Percentiles rank a stretch among this genome's conserved stretches.
These are phyloP conservation scores for Aspidiotus rigidus DNA, from an alignment of 2,888 invertebrate species.

Conservation along the genomic window DNA sequence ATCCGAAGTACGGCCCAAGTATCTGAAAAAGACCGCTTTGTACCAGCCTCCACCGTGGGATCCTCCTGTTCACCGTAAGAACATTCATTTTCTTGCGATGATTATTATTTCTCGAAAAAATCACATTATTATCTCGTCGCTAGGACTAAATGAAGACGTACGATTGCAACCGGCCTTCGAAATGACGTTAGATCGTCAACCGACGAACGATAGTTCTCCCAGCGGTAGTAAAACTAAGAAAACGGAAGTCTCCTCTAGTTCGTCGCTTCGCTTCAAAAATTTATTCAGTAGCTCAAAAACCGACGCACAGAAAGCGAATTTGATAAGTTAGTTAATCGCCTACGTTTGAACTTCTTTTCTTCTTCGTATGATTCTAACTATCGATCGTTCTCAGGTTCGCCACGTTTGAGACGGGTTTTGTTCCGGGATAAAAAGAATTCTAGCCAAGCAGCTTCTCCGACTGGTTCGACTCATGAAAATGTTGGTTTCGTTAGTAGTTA, in stretches of 20 bases:
- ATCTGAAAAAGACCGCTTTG: slow-evolving; percentile 50
- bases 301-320: slow-evolving; percentile 24
- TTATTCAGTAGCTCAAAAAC: slow-evolving; percentile 22
- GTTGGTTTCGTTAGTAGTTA: too few relatives aligned
- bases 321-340: slow-evolving; percentile 5
- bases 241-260: slow-evolving; percentile 15
- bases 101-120: background rate
- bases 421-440: slow-evolving; percentile 41
- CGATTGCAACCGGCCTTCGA: slow-evolving; percentile 31
- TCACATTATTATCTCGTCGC: background rate
- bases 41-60: slow-evolving; percentile 48
- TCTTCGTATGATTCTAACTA: background rate
- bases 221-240: slow-evolving; percentile 6
- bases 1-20: slow-evolving; percentile 34
- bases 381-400: slow-evolving; percentile 37
- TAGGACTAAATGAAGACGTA: slow-evolving; percentile 19
- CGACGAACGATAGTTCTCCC: background rate
- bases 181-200: slow-evolving; percentile 28
- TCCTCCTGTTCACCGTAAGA: slow-evolving; percentile 14
- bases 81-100: background rate
- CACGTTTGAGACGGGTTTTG: slow-evolving; percentile 43
- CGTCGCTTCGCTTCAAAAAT: slow-evolving; percentile 14
- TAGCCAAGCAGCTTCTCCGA: background rate
- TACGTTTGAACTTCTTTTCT: background rate
- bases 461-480: too few relatives aligned